A percentile compares a stretch with the other conserved stretches of the same genome.
phyloP scores from a whole-genome alignment of 2,113 vertebrate species.

The Dromaius novaehollandiae region DNA sequence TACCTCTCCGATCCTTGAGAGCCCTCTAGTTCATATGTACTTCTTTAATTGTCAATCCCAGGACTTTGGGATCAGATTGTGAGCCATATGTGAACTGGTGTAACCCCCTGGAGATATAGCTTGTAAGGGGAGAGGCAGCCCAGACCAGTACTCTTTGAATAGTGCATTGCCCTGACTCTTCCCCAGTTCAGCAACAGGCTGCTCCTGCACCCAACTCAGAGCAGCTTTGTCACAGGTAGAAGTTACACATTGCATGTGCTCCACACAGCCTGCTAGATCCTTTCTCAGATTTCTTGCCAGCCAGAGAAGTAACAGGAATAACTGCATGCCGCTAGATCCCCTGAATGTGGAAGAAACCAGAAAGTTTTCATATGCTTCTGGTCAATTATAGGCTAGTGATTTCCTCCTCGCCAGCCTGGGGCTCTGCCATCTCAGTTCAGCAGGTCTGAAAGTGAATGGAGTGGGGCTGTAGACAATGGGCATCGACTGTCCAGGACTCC shows the following conservation, averaged over 20 bases:
- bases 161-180: neutral
- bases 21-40: rapidly evolving
- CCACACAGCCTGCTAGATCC: neutral
- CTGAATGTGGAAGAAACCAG: neutral
- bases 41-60: neutral
- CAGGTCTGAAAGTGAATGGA: neutral
- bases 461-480: rapidly evolving
- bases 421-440: neutral
- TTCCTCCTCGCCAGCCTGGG: neutral
- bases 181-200: neutral
- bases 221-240: neutral
- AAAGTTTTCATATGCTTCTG: neutral
- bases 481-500: neutral
- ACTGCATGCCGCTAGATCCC: neutral
- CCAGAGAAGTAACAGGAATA: neutral
- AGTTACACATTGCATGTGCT: neutral
- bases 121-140: neutral
- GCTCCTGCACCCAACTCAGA: neutral
- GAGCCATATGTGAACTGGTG: neutral
- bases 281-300: neutral
- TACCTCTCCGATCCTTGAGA: neutral
- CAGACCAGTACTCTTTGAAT: neutral
- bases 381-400: rapidly evolving
- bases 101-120: rapidly evolving
- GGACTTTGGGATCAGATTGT: neutral